These are phyloP conservation scores for Calosoma granatense DNA, from an alignment of 1,140 invertebrate genomes.

Conservation along the genomic window DNA sequence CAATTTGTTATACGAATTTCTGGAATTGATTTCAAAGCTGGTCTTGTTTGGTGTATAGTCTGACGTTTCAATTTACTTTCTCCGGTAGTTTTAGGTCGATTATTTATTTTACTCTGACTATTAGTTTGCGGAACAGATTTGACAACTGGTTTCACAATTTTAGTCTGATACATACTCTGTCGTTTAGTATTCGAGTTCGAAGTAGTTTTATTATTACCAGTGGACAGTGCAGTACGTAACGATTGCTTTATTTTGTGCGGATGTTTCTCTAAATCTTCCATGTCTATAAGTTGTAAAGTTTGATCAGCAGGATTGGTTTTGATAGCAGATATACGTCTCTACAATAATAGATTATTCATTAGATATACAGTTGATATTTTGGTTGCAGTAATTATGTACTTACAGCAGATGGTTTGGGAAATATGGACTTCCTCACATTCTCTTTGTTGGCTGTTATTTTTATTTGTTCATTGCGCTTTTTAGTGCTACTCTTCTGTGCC, in stretches of 20 bases:
- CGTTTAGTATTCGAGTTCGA: no score
- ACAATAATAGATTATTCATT: background rate
- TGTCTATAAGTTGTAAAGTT: background rate
- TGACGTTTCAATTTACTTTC: no score
- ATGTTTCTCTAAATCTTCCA: background rate
- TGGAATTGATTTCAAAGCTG: no score
- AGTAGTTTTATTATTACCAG: no score
- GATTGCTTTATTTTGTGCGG: background rate
- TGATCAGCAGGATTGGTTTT: background rate
- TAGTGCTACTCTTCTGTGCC: background rate
- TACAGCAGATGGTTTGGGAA: background rate
- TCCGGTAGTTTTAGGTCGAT: no score
- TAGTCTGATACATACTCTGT: no score
- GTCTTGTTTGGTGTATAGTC: no score
- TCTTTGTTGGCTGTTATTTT: background rate
- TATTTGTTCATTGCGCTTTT: background rate
- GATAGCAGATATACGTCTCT: background rate
- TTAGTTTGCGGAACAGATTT: no score
- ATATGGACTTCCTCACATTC: background rate
- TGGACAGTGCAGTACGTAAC: background rate
- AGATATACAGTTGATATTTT: background rate
- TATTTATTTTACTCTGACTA: no score
- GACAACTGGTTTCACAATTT: no score
- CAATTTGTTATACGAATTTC: no score
- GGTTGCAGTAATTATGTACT: no score